Percentiles rank a stretch among this genome's conserved stretches.
Evolutionary conservation across 2,113 vertebrate species (phyloP).

Genomic region (Connochaetes taurinus): DNA sequence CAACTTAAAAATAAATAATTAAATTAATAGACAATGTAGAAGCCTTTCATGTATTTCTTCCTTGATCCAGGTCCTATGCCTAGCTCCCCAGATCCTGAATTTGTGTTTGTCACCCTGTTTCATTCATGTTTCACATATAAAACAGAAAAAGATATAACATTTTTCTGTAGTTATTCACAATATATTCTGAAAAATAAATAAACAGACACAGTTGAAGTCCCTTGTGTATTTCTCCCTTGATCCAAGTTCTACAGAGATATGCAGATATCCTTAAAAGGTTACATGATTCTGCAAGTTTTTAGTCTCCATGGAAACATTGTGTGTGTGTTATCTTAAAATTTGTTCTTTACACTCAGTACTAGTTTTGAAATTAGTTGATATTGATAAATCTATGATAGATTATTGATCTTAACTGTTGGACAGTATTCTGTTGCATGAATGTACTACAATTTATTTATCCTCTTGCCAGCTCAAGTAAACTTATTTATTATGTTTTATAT

Average conservation of each 20-base stretch:
- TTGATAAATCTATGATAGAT: background rate
- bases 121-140: background rate
- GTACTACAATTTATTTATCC: background rate
- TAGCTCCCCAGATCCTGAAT: background rate
- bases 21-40: background rate
- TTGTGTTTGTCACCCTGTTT: background rate
- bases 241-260: background rate
- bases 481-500: background rate
- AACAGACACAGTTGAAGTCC: background rate
- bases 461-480: constrained; percentile 12
- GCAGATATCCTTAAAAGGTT: background rate
- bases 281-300: background rate
- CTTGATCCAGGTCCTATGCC: background rate
- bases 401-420: background rate
- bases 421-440: background rate
- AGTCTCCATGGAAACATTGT: background rate
- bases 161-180: background rate
- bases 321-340: background rate
- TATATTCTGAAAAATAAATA: background rate
- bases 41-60: background rate
- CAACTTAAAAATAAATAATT: background rate
- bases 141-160: background rate
- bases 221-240: background rate
- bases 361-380: background rate
- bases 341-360: background rate